Percentiles rank a stretch among this genome's conserved stretches.
Conservation (phyloP, 2,797 vertebrate species). For the Syngnathus acus region DNA sequence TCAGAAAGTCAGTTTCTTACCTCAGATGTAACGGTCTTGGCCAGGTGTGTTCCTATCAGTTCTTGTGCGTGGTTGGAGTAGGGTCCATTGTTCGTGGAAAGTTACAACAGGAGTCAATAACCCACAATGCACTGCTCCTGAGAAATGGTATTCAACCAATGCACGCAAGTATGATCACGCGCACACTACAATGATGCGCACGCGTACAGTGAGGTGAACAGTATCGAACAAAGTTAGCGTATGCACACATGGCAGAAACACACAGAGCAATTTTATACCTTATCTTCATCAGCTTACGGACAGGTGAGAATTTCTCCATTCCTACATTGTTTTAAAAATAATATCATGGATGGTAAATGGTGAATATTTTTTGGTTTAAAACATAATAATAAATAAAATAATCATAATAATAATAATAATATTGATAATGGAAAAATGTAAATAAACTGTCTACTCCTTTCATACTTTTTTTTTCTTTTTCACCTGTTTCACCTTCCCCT, state of each 20-base stretch:
- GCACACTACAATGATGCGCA: neutral
- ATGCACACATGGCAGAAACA: conserved; percentile 43
- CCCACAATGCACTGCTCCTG: conserved; percentile 47
- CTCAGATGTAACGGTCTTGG: conserved; percentile 44
- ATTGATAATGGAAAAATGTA: no score
- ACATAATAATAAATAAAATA: no score
- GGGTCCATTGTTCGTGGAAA: conserved; percentile 50
- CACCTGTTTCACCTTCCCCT: neutral
- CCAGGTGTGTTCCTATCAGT: conserved; percentile 27
- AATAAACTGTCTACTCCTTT: no score
- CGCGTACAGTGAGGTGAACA: conserved; percentile 6
- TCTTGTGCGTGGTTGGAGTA: conserved; percentile 11
- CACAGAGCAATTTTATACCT: conserved; percentile 51
- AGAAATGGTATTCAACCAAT: conserved; percentile 34
- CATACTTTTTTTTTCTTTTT: no score
- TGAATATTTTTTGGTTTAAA: no score
- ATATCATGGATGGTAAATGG: neutral
- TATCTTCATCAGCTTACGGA: conserved; percentile 56
- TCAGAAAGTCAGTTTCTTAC: conserved; percentile 53
- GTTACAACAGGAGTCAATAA: conserved; percentile 58
- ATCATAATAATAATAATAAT: no score
- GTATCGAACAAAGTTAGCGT: neutral
- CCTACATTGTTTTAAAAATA: neutral
- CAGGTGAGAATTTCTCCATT: conserved; percentile 43
- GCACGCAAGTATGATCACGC: conserved; percentile 13